Evolutionary conservation across 2,113 vertebrate genomes (phyloP).

Genomic region (Pollachius pollachius): DNA sequence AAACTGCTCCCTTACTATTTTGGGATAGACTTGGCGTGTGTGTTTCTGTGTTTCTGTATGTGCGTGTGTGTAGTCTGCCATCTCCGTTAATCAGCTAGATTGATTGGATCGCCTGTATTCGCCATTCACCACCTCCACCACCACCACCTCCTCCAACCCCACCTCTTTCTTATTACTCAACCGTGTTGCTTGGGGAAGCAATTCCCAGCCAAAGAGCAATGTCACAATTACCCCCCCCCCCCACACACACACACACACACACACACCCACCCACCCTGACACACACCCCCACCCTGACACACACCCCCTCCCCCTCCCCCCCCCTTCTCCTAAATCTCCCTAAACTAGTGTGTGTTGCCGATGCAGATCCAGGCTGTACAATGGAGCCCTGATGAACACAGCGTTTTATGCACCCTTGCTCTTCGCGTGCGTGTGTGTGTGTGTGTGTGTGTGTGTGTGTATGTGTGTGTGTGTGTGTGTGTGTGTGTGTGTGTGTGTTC

Average conservation of each 20-base stretch:
- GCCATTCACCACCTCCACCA: slow-evolving; percentile 30
- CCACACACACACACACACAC: not conserved
- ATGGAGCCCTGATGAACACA: slow-evolving; percentile 31
- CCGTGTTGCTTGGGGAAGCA: slow-evolving; percentile 48
- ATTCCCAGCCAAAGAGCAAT: slow-evolving; percentile 57
- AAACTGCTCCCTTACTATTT: slow-evolving; percentile 15
- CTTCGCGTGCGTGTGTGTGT: slow-evolving; percentile 20
- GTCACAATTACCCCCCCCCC: slow-evolving; percentile 43
- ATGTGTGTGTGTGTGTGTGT: slow-evolving; percentile 7
- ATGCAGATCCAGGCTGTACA: slow-evolving; percentile 42
- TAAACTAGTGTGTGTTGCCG: slow-evolving; percentile 52
- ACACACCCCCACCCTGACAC: slow-evolving; percentile 2
- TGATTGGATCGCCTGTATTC: slow-evolving; percentile 33
- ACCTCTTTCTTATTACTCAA: slow-evolving; percentile 41
- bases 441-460: no score
- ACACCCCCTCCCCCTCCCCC: slow-evolving; percentile 21
- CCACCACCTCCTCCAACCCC: not conserved
- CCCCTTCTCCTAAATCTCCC: no score
- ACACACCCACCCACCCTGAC: no score
- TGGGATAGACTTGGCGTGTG: not conserved
- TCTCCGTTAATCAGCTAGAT: slow-evolving; percentile 46
- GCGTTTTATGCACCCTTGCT: slow-evolving; percentile 50
- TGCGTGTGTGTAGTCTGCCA: slow-evolving; percentile 3
- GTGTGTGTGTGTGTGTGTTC: slow-evolving; percentile 26
- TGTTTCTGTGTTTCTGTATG: no score